phyloP scores from a whole-genome alignment of 2,888 invertebrate genomes.

The Megalurothrips usitatus region DNA sequence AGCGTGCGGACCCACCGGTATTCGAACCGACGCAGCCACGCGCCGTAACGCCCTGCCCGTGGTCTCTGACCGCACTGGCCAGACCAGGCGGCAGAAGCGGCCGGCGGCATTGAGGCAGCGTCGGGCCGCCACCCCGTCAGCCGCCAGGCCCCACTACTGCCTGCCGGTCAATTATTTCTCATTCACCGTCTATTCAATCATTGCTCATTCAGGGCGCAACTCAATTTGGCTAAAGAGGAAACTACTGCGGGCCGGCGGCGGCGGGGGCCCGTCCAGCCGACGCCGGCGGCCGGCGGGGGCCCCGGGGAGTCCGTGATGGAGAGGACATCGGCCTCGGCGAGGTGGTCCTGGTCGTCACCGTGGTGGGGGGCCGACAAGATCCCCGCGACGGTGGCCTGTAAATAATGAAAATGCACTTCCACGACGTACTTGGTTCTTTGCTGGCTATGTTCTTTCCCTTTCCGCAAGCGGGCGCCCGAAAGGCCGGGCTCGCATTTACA shows the following conservation, averaged over 20 bases:
- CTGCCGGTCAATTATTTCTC: conserved; percentile 5
- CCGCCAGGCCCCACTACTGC: background rate
- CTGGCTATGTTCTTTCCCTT: too few relatives aligned
- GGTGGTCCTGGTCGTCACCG: too few relatives aligned
- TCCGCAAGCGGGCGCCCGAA: too few relatives aligned
- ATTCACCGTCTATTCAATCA: background rate
- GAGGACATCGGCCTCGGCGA: too few relatives aligned
- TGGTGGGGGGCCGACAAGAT: too few relatives aligned
- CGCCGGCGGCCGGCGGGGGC: background rate
- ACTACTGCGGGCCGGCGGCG: background rate
- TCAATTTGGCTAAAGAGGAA: conserved; percentile 26
- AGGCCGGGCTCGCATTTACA: too few relatives aligned
- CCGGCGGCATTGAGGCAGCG: background rate
- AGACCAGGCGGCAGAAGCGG: too few relatives aligned
- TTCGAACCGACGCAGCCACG: background rate
- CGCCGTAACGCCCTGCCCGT: background rate
- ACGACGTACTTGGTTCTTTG: too few relatives aligned
- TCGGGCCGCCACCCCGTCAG: background rate
- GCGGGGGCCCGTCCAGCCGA: background rate
- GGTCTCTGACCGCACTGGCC: background rate
- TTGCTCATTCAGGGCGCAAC: conserved; percentile 12
- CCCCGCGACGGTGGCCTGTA: too few relatives aligned
- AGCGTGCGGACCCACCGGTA: background rate
- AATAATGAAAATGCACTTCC: too few relatives aligned
- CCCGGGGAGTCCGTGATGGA: too few relatives aligned